Conservation (phyloP, 1,140 invertebrate genomes). For the Habropoda laboriosa region DNA sequence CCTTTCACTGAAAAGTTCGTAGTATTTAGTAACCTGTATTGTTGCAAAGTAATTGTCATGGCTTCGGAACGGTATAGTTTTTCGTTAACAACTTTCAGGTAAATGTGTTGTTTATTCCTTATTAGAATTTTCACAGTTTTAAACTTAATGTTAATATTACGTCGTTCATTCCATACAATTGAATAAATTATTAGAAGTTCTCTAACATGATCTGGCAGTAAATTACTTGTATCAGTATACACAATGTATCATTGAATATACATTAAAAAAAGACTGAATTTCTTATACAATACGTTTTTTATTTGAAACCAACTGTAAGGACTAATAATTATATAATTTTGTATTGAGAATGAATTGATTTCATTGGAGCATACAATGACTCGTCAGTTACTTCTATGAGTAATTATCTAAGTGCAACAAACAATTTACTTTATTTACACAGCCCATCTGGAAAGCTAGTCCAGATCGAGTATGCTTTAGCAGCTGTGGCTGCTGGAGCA, state of each 20-base stretch:
- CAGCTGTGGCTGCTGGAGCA: conserved; percentile 98
- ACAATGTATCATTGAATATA: conserved; percentile 3
- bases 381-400: conserved; percentile 58
- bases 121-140: neutral
- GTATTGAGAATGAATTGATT: neutral
- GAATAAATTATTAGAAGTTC: neutral
- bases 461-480: conserved; percentile 99
- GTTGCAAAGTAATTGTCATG: conserved; percentile 86
- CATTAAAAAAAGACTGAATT: neutral
- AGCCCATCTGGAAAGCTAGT: conserved; percentile 99
- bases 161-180: neutral
- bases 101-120: conserved; percentile 75
- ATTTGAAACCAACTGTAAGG: neutral
- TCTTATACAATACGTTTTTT: neutral
- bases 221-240: neutral
- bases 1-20: neutral
- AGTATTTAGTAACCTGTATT: conserved; percentile 37
- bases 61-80: conserved; percentile 98
- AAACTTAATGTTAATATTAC: neutral
- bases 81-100: conserved; percentile 99
- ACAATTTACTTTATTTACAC: conserved; percentile 73
- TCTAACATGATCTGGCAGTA: neutral
- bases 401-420: neutral
- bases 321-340: neutral
- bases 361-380: conserved; percentile 41